Conservation (phyloP, 2,888 invertebrate species). For the Tiliacea citrago region DNA sequence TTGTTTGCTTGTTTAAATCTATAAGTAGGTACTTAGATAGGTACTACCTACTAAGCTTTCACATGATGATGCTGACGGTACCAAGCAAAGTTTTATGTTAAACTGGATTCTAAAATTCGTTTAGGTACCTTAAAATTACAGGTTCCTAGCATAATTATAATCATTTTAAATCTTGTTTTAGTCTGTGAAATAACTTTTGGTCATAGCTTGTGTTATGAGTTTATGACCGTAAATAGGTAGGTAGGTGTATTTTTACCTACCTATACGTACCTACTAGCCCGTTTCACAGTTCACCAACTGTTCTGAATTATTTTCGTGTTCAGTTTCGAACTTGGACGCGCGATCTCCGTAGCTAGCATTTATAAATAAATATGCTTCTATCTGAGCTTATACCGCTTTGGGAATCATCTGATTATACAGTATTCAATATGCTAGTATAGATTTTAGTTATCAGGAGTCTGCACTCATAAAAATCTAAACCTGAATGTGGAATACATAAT, state of each 20-base stretch:
- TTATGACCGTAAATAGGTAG: neutral
- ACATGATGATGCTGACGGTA: neutral
- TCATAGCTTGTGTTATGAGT: neutral
- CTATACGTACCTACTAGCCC: neutral
- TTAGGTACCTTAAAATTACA: neutral
- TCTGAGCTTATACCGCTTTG: conserved; percentile 71
- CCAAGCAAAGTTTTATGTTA: neutral
- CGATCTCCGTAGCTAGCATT: conserved; percentile 61
- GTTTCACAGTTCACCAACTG: conserved; percentile 25
- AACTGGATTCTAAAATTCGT: neutral
- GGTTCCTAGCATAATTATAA: neutral
- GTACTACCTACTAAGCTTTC: neutral
- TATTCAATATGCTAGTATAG: neutral
- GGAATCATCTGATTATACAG: conserved; percentile 35
- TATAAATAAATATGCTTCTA: conserved; percentile 74
- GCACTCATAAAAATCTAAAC: neutral
- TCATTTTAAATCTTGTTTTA: neutral
- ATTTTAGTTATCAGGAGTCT: neutral
- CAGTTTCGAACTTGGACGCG: conserved; percentile 40
- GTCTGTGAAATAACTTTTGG: neutral
- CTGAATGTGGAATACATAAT: neutral
- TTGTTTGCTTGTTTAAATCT: neutral
- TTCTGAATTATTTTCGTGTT: conserved; percentile 55
- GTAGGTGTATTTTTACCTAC: neutral
- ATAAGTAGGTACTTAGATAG: neutral